Base-by-base conservation (phyloP, 2,113 vertebrate genomes). In the Otus sunia region DNA sequence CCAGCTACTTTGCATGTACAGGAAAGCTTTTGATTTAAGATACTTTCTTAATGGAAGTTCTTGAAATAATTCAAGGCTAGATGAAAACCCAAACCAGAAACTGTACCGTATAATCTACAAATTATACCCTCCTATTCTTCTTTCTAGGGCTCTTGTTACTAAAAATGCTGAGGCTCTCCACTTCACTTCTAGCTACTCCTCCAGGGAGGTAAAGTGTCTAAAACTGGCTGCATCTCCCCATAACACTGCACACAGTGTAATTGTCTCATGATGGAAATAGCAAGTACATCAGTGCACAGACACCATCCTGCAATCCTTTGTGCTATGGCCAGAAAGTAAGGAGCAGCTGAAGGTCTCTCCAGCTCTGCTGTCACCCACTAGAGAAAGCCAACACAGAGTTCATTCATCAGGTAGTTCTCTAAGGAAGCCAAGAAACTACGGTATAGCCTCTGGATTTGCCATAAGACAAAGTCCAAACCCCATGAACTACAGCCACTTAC, bases 21-120 rank as follows among this genome's bases (percentile, higher is more conserved):
- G 73, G 8, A 83, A 89, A 84, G 56, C 39, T 81, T 87, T 62
- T 60, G 11, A 47, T 71, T 94, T 58, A 64, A 55, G 41, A 64
- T 6, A 69, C 9, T 73, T 92, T 89, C 50, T 53, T 50, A 78
- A 62, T 68, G n/a, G 43, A 87, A 94, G 45, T 11, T 9, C 13
- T 12, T 66, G 71, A 86, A 85, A 39, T 88, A 91, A 88, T 82
- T 93, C 36, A 45, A 86, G 71, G n/a, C 37, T 62, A 47, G 29
- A 50, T 14, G 37, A 95, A 94, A 95, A 83, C 63, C 45, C 50
- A 94, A 84, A 83, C 14, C 59, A 91, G 72, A 86, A 91, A 26
- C 56, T 12, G 2, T 15, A 88, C 10, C 8, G 2, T 62, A 34
- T 59, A 71, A 86, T 56, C 55, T 67, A 59, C 72, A 85, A 85